Percentiles rank a stretch among this genome's conserved stretches.
Conservation (phyloP, 92 coral and sea anemone species). For the Desmophyllum pertusum region DNA sequence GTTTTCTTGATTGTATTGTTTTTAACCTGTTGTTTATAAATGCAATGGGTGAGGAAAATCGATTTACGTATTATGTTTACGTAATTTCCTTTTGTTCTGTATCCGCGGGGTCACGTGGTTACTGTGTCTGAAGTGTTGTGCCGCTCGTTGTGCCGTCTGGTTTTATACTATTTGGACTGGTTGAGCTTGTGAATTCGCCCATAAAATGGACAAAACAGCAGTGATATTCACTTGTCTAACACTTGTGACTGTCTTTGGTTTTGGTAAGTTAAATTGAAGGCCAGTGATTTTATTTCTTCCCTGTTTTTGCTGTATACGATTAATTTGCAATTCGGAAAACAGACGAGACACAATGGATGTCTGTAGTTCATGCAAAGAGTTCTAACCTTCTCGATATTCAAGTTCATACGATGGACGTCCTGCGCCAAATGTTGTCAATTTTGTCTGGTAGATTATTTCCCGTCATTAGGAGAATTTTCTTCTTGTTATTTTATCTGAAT, state of each 20-base stretch:
- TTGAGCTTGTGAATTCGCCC: background rate
- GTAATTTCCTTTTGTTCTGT: background rate
- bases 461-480: background rate
- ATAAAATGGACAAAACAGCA: slow-evolving; percentile 3
- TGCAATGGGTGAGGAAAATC: no score
- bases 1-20: no score
- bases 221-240: background rate
- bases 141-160: slow-evolving; percentile 36
- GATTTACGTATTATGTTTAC: no score
- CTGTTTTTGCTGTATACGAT: background rate
- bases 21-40: no score
- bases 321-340: background rate
- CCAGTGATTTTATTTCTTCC: no score
- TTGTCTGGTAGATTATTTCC: background rate
- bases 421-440: background rate
- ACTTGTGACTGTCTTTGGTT: background rate
- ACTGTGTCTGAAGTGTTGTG: background rate
- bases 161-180: background rate
- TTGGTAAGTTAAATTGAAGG: slow-evolving; percentile 8
- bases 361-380: background rate
- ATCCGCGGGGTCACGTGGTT: slow-evolving; percentile 20
- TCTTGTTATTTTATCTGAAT: background rate
- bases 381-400: background rate
- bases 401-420: background rate
- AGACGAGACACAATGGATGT: slow-evolving; percentile 19